Conservation (phyloP, 1,140 invertebrate species). For the Dufourea novaeangliae region DNA sequence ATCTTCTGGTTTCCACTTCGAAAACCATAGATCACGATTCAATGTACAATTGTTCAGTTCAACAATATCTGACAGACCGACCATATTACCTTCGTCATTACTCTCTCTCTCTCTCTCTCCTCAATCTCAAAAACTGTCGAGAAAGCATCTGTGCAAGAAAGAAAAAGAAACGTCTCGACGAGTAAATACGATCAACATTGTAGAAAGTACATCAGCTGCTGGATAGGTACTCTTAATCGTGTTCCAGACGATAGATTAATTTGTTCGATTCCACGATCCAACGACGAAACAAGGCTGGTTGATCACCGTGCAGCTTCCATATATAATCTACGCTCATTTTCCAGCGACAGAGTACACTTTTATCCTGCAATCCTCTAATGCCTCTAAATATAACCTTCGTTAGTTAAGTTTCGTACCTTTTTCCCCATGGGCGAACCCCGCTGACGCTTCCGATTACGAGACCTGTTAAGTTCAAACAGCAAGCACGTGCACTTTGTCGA, state of each 20-base stretch:
- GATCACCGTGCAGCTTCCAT: too few relatives aligned
- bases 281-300: neutral
- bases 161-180: neutral
- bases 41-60: slow-evolving; percentile 51
- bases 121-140: neutral
- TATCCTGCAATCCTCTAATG: too few relatives aligned
- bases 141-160: neutral
- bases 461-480: too few relatives aligned
- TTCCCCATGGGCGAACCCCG: too few relatives aligned
- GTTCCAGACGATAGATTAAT: neutral
- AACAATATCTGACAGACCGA: slow-evolving; percentile 27
- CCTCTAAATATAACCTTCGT: neutral
- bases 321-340: slow-evolving; percentile 5
- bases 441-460: too few relatives aligned
- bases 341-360: neutral
- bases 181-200: too few relatives aligned
- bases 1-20: slow-evolving; percentile 46
- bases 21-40: slow-evolving; percentile 23
- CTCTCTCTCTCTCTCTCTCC: slow-evolving; percentile 41
- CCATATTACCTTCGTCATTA: neutral
- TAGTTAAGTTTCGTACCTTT: too few relatives aligned
- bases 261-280: neutral
- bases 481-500: too few relatives aligned
- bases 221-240: neutral
- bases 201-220: neutral